Evolutionary conservation across 2,888 invertebrate species (phyloP).

Genomic region (Epirrita christyi): DNA sequence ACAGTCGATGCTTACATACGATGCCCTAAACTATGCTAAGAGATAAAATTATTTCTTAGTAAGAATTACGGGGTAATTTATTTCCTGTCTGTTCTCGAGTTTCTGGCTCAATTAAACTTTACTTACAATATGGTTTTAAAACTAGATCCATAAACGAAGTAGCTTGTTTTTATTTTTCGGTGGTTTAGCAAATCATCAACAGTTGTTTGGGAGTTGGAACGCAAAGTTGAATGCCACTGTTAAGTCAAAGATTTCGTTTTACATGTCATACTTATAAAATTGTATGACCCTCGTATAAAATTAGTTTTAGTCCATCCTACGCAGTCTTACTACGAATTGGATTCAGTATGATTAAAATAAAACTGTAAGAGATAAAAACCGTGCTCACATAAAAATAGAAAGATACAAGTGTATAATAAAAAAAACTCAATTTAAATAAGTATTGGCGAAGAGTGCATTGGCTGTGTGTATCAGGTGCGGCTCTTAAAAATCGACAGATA

Average conservation of each 20-base stretch:
- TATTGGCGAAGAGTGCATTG: no score
- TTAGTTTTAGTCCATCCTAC: constrained; percentile 38
- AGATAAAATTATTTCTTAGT: not conserved
- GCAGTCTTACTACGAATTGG: constrained; percentile 32
- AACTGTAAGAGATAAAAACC: constrained; percentile 20
- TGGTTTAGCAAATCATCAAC: constrained; percentile 34
- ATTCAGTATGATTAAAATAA: constrained; percentile 34
- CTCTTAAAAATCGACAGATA: no score
- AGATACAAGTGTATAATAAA: no score
- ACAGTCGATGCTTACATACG: constrained; percentile 30
- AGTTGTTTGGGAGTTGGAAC: constrained; percentile 21
- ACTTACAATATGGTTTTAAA: constrained; percentile 16
- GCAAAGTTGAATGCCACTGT: constrained; percentile 25
- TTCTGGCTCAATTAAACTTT: not conserved
- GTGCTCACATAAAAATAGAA: constrained; percentile 14
- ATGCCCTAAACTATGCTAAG: not conserved
- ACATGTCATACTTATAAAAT: constrained; percentile 37
- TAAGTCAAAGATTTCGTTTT: constrained; percentile 33
- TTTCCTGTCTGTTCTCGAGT: not conserved
- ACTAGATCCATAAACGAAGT: constrained; percentile 11
- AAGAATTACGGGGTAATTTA: not conserved
- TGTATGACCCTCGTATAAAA: constrained; percentile 38
- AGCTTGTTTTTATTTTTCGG: constrained; percentile 10
- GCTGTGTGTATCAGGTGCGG: no score
- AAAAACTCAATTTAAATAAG: no score